A percentile compares a stretch with the other conserved stretches of the same genome.
Evolutionary conservation across 2,797 vertebrate genomes (phyloP).

Genomic region (Gobionotothen gibberifrons): DNA sequence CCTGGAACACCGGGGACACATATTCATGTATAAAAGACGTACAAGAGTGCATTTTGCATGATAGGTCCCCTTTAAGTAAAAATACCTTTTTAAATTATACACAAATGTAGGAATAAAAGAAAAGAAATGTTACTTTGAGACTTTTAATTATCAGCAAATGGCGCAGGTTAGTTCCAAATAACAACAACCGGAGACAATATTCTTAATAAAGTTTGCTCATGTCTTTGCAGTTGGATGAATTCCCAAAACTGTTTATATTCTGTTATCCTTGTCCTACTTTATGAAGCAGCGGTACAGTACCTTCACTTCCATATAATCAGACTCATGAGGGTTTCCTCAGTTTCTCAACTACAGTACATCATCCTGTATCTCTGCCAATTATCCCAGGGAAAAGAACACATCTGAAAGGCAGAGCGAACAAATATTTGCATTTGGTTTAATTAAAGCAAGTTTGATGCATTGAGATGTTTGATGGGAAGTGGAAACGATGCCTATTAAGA

Average conservation of each 20-base stretch:
- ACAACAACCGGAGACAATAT: neutral
- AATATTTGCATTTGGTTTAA: constrained; percentile 5
- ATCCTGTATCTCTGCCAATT: constrained; percentile 31
- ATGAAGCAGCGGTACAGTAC: constrained; percentile 4
- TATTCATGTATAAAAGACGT: too few relatives aligned
- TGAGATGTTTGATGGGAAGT: constrained; percentile 20
- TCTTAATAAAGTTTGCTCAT: neutral
- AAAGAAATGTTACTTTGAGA: neutral
- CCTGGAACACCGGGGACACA: too few relatives aligned
- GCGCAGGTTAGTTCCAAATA: neutral
- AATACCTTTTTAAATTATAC: neutral
- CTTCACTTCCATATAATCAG: constrained; percentile 2
- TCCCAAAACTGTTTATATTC: neutral
- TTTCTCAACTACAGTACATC: neutral
- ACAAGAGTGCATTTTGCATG: too few relatives aligned
- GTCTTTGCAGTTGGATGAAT: neutral
- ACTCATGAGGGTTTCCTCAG: constrained; percentile 6
- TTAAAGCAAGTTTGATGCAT: constrained; percentile 1
- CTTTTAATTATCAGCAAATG: neutral
- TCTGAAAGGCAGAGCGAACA: neutral
- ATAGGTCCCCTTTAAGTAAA: too few relatives aligned
- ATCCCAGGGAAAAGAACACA: constrained; percentile 5
- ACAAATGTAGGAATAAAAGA: neutral
- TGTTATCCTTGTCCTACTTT: neutral
- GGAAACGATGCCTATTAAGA: neutral